These are phyloP conservation scores for Chrysolina americana DNA, from an alignment of 2,888 invertebrate genomes.

Conservation along the genomic window DNA sequence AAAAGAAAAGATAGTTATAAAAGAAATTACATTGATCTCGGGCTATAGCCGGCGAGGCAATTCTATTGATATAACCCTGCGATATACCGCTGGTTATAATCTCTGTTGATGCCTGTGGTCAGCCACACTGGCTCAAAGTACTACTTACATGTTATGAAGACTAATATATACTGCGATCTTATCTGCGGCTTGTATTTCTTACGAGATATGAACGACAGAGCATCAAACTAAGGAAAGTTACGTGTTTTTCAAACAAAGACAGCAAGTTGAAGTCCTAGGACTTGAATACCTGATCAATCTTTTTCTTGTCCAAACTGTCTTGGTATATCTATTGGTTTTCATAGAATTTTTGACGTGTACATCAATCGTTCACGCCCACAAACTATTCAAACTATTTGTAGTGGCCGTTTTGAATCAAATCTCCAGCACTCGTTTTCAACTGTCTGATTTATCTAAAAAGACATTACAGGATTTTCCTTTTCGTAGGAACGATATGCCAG, in stretches of 20 bases:
- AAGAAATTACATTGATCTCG: not conserved
- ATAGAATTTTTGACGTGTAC: too few species aligned
- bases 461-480: too few species aligned
- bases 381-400: too few species aligned
- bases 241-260: not conserved
- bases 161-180: not conserved
- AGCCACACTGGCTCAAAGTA: not conserved
- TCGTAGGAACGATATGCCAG: too few species aligned
- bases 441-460: too few species aligned
- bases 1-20: not conserved
- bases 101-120: not conserved
- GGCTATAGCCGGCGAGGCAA: not conserved
- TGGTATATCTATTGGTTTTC: too few species aligned
- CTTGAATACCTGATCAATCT: too few species aligned
- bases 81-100: not conserved
- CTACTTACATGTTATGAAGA: not conserved
- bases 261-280: too few species aligned
- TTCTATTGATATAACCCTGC: not conserved
- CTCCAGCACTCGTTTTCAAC: too few species aligned
- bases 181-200: constrained; percentile 3
- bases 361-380: too few species aligned
- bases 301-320: too few species aligned
- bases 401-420: too few species aligned
- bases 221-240: not conserved
- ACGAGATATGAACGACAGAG: not conserved